These are phyloP conservation scores for Drosophila tanythrix DNA, from an alignment of 2,888 invertebrate genomes.

Conservation along the genomic window DNA sequence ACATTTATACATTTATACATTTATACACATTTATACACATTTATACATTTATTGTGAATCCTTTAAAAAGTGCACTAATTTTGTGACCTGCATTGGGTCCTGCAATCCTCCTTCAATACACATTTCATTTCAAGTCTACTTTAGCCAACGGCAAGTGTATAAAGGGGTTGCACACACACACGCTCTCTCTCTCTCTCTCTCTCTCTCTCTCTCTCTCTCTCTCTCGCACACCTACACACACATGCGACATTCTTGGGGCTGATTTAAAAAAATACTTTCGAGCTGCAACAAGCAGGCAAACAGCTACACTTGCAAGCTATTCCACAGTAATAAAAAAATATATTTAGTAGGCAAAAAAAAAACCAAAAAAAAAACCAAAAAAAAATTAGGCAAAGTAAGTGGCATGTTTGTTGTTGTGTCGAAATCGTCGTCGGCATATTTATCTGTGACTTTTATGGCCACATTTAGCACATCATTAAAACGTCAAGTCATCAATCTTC, in stretches of 20 bases:
- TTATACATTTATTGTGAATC: background rate
- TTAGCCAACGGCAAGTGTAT: background rate
- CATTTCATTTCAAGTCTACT: background rate
- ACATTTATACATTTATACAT: too few species aligned
- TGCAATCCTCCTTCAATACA: background rate
- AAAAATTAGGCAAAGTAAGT: background rate
- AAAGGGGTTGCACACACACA: background rate
- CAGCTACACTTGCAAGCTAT: conserved; percentile 48
- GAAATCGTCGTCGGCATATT: conserved; percentile 30
- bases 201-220: background rate
- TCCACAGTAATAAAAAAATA: conserved; percentile 2
- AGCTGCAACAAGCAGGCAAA: conserved; percentile 66
- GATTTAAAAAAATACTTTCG: conserved; percentile 74
- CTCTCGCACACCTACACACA: conserved; percentile 4
- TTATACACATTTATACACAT: too few species aligned
- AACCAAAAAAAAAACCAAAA: conserved; percentile 4
- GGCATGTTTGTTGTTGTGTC: background rate
- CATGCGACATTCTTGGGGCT: background rate
- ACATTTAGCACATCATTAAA: conserved; percentile 84
- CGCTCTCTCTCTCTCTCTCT: background rate
- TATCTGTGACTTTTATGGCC: conserved; percentile 69
- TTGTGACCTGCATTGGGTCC: rapidly evolving
- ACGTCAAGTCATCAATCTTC: conserved; percentile 85
- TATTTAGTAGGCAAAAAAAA: background rate
- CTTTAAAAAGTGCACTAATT: background rate